These are phyloP conservation scores for Silurus lanzhouensis DNA, from an alignment of 2,797 vertebrate genomes.

Conservation along the genomic window DNA sequence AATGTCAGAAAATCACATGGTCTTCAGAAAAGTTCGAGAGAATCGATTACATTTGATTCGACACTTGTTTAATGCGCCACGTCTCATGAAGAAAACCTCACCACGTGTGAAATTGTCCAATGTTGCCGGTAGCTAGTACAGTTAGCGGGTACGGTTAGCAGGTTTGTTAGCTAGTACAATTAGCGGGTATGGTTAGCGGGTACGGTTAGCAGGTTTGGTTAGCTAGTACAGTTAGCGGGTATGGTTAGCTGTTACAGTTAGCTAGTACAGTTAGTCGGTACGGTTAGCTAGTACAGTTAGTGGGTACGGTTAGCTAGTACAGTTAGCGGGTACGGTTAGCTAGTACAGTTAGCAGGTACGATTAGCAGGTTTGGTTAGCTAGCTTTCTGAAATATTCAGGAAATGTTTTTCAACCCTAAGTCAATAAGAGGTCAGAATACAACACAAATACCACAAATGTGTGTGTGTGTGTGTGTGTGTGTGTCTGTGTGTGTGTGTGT, in stretches of 20 bases:
- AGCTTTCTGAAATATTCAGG: neutral
- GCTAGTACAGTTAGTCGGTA: neutral
- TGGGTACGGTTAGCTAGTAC: too few species aligned
- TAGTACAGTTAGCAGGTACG: neutral
- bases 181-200: too few species aligned
- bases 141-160: too few species aligned
- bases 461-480: neutral
- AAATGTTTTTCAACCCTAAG: neutral
- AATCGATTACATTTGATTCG: neutral
- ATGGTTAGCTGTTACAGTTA: too few species aligned
- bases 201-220: too few species aligned
- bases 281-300: too few species aligned
- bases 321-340: too few species aligned
- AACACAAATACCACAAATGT: neutral
- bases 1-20: neutral
- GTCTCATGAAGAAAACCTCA: neutral
- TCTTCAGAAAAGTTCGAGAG: neutral
- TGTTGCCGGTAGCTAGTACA: too few species aligned
- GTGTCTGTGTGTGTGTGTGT: neutral
- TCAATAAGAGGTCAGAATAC: neutral
- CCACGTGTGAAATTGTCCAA: too few species aligned
- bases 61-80: neutral
- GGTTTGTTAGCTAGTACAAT: too few species aligned
- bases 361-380: neutral
- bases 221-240: too few species aligned